Conservation (phyloP, 2,888 invertebrate genomes). For the Diploptera punctata region DNA sequence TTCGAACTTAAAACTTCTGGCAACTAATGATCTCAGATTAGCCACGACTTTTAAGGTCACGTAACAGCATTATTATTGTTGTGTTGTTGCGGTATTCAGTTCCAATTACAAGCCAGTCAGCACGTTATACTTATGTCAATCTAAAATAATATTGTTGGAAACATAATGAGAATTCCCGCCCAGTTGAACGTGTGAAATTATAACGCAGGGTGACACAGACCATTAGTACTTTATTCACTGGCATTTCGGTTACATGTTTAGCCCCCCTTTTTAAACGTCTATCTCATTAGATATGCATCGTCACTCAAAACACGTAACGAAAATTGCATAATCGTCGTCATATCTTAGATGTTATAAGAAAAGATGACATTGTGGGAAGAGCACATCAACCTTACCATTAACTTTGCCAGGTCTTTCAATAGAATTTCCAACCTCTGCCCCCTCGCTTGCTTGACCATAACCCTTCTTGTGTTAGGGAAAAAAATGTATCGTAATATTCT, state of each 20-base stretch:
- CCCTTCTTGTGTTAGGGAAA: background rate
- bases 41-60: too few relatives aligned
- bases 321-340: conserved; percentile 33
- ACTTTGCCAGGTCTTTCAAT: background rate
- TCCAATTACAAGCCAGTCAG: background rate
- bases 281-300: conserved; percentile 37
- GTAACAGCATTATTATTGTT: too few relatives aligned
- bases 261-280: conserved; percentile 4
- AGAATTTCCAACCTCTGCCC: background rate
- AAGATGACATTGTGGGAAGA: conserved; percentile 16
- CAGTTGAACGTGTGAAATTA: conserved; percentile 4
- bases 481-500: too few relatives aligned
- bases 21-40: too few relatives aligned
- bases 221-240: conserved; percentile 3
- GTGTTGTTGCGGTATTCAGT: background rate
- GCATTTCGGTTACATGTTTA: conserved; percentile 33
- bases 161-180: background rate
- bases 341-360: conserved; percentile 22
- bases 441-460: conserved; percentile 13
- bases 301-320: conserved; percentile 36
- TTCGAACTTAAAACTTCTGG: too few relatives aligned
- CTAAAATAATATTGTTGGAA: background rate
- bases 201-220: background rate
- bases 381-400: conserved; percentile 8
- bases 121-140: background rate